A percentile compares a stretch with the other conserved stretches of the same genome.
These are phyloP conservation scores for Deroptyus accipitrinus DNA, from an alignment of 2,113 vertebrate species.

Conservation along the genomic window DNA sequence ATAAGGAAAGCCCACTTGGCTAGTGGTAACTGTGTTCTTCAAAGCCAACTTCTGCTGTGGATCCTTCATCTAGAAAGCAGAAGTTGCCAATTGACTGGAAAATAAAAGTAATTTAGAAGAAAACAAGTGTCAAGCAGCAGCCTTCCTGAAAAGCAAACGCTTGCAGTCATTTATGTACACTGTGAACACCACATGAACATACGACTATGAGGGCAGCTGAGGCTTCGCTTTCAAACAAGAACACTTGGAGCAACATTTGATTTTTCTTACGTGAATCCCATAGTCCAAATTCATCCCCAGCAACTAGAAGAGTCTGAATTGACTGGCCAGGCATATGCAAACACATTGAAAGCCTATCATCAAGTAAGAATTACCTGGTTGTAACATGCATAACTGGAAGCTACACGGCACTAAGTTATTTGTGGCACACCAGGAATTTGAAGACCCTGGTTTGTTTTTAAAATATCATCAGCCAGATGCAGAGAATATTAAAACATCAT, in stretches of 20 bases:
- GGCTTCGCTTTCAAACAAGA: neutral
- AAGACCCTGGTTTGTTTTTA: neutral
- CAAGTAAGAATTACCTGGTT: neutral
- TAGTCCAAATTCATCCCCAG: neutral
- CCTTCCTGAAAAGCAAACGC: neutral
- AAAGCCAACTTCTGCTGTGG: neutral
- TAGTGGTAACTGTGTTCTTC: neutral
- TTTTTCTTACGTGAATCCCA: neutral
- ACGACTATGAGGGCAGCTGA: neutral
- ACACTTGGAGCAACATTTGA: neutral
- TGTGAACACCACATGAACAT: neutral
- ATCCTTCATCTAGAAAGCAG: neutral
- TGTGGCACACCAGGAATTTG: neutral
- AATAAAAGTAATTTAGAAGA: neutral
- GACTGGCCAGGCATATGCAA: neutral
- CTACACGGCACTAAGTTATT: neutral
- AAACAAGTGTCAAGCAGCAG: neutral
- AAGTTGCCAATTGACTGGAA: neutral
- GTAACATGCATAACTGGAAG: neutral
- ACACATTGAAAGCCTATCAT: neutral
- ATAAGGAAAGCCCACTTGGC: neutral
- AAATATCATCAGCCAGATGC: neutral
- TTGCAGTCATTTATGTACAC: neutral
- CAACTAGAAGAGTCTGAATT: neutral
- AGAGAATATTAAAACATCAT: neutral